Evolutionary conservation across 2,113 vertebrate species (phyloP).

Genomic region (Cyrtonyx montezumae): DNA sequence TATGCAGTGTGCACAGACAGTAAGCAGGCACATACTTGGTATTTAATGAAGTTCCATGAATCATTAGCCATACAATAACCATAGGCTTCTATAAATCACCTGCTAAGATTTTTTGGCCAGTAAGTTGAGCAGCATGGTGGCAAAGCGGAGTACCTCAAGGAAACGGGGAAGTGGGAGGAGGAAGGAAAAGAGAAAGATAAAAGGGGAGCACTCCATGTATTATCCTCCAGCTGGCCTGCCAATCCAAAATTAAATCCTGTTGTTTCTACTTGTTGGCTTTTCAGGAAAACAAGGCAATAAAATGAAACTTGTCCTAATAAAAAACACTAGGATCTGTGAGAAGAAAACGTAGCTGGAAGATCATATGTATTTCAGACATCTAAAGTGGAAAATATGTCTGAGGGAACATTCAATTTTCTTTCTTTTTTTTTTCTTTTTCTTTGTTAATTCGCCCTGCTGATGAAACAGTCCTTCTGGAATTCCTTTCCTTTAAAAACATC

Average conservation of each 20-base stretch:
- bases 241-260: conserved; percentile 62
- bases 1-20: conserved; percentile 70
- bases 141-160: conserved; percentile 28
- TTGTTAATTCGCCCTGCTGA: conserved; percentile 32
- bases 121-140: not conserved
- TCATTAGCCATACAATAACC: conserved; percentile 67
- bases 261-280: conserved; percentile 66
- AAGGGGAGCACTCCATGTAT: not conserved
- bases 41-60: conserved; percentile 75
- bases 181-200: conserved; percentile 33
- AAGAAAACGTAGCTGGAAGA: not conserved
- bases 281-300: conserved; percentile 66
- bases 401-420: conserved; percentile 17
- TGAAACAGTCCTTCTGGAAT: not conserved
- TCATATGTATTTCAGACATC: not conserved
- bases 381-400: not conserved
- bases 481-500: conserved; percentile 35
- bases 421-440: not conserved
- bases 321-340: conserved; percentile 1
- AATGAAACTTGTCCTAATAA: conserved; percentile 46
- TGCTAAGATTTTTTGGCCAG: conserved; percentile 24
- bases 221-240: conserved; percentile 23
- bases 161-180: not conserved
- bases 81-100: conserved; percentile 65
- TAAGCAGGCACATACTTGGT: conserved; percentile 71